Base-by-base conservation (phyloP, 2,113 vertebrate species). In the Perca schrenkii region DNA sequence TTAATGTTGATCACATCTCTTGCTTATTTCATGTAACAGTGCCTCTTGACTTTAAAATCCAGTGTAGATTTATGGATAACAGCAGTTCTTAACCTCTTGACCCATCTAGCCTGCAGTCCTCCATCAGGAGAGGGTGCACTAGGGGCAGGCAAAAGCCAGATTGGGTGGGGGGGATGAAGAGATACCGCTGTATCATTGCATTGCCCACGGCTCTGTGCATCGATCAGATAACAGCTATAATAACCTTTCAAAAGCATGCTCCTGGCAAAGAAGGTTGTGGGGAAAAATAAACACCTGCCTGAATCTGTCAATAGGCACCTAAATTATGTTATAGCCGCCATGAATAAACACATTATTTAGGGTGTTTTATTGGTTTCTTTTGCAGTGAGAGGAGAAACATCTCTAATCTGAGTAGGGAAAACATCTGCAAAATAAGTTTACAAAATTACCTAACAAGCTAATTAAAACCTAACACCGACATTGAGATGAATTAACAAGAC, bases 31-130 rank as follows among this genome's bases (percentile, higher is more conserved):
- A 88, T 68, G 50, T 47, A 74, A 75, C 66, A 17, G 52, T 40
- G 6, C 82, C 65, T 60, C 78, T 86, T 87, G 77, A 89, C 86
- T 84, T 85, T 68, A 77, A 84, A 93, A 91, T 80, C 80, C 71
- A 56, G 58, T 50, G 75, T 77, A 82, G 75, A 92, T 91, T 86
- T 85, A 89, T 81, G 74, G 77, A 74, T 84, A 85, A 89, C 56
- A 74, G 75, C 68, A 50, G 62, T 25, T 80, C 73, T 89, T 89
- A 88, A 88, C 88, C 87, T 69, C 54, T 31, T 72, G 81, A 89
- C 71, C 85, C 16, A 1, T 56, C 17, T 17, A 43, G 36, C 43
- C 40, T 34, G 49, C 61, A 57, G 68, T 69, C 40, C 52, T 79
- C 25, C 43, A 69, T 53, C 53, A 68, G 17, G 22, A 64, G 31